Percentiles rank a stretch among this genome's conserved stretches.
Evolutionary conservation across 2,888 invertebrate species (phyloP).

Genomic region (Cantharis nigra): DNA sequence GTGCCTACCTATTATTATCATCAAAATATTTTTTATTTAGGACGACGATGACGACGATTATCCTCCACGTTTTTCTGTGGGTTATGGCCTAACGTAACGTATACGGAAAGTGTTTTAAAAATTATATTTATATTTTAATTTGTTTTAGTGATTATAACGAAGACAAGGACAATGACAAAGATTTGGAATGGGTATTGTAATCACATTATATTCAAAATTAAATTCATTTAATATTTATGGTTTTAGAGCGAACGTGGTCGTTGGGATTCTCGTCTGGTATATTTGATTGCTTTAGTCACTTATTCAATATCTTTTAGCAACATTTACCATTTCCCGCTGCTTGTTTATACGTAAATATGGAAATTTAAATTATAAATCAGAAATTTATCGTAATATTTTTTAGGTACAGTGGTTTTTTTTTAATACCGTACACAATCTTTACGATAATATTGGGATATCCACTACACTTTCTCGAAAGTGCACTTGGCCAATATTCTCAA

Average conservation of each 20-base stretch:
- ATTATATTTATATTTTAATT: background rate
- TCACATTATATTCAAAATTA: background rate
- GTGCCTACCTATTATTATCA: background rate
- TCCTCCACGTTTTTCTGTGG: background rate
- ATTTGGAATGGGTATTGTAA: background rate
- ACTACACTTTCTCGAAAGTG: constrained; percentile 56
- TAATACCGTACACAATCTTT: constrained; percentile 56
- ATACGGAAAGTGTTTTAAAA: background rate
- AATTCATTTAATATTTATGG: background rate
- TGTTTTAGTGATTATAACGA: background rate
- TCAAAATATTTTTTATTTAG: background rate
- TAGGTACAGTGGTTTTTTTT: constrained; percentile 40
- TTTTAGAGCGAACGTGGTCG: constrained; percentile 12
- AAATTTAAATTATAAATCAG: background rate
- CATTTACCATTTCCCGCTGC: constrained; percentile 21
- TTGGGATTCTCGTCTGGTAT: constrained; percentile 21
- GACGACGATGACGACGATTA: background rate
- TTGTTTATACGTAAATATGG: constrained; percentile 13
- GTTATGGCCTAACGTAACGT: background rate
- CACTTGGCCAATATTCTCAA: constrained; percentile 56
- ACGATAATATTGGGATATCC: constrained; percentile 57
- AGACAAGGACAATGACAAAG: background rate
- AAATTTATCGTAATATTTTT: background rate
- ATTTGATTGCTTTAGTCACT: constrained; percentile 14
- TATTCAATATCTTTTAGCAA: constrained; percentile 25